Conservation (phyloP, 2,888 invertebrate species). For the Aphodius granarius region DNA sequence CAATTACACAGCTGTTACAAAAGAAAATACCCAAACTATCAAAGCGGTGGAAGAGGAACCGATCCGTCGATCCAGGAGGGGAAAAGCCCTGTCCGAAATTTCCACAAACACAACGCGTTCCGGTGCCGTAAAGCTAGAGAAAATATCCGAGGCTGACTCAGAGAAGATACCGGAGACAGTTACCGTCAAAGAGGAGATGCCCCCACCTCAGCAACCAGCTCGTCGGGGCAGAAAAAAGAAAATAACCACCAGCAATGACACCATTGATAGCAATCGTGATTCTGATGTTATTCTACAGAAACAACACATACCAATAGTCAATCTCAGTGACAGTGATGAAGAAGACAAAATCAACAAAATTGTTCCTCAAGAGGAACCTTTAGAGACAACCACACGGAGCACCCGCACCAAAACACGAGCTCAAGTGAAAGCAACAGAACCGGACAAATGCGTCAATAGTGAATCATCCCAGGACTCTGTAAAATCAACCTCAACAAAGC, state of each 20-base stretch:
- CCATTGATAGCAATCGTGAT: conserved; percentile 21
- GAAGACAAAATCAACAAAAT: conserved; percentile 26
- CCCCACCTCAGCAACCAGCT: conserved; percentile 16
- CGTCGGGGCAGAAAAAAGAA: conserved; percentile 11
- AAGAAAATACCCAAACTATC: not conserved
- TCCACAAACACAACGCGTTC: not conserved
- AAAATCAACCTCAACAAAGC: not conserved
- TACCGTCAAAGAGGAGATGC: conserved; percentile 12
- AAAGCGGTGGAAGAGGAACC: not conserved
- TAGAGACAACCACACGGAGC: conserved; percentile 16
- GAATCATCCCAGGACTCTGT: not conserved
- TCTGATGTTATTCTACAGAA: conserved; percentile 43
- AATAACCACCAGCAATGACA: not conserved
- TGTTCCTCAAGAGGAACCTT: not conserved
- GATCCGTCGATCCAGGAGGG: not conserved
- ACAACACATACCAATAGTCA: conserved; percentile 34
- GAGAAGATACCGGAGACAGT: too few relatives aligned
- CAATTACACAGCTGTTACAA: not conserved
- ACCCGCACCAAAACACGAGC: conserved; percentile 32
- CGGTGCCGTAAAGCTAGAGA: not conserved
- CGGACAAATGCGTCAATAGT: conserved; percentile 22
- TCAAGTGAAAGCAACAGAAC: too few relatives aligned
- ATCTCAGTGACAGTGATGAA: conserved; percentile 38
- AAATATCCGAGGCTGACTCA: not conserved
- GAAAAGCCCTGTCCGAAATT: not conserved